Percentiles rank a stretch among this genome's conserved stretches.
These are phyloP conservation scores for Eulemur mongoz DNA, from an alignment of 2,797 vertebrate species.

Conservation along the genomic window DNA sequence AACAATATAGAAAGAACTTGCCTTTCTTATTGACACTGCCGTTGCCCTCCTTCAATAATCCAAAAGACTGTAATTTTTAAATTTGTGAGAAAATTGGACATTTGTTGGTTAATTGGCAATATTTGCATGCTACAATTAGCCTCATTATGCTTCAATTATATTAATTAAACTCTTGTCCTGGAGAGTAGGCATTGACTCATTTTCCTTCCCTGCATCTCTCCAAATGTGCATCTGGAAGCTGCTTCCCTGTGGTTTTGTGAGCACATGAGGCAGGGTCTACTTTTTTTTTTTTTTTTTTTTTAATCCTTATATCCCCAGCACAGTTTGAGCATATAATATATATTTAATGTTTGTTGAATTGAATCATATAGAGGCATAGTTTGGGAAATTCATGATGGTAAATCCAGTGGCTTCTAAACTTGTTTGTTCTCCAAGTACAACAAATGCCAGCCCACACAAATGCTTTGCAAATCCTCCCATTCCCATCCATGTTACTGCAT, in stretches of 20 bases:
- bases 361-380: background rate
- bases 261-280: background rate
- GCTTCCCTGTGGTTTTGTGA: constrained; percentile 29
- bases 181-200: constrained; percentile 67
- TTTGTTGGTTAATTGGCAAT: constrained; percentile 79
- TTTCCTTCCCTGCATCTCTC: constrained; percentile 58
- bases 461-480: background rate
- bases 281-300: background rate
- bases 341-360: background rate
- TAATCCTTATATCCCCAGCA: background rate
- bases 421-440: background rate
- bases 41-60: background rate
- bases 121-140: constrained; percentile 70
- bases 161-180: constrained; percentile 79
- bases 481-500: background rate
- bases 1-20: background rate
- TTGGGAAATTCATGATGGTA: background rate
- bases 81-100: constrained; percentile 57
- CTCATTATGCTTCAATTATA: constrained; percentile 76
- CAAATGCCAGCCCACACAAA: background rate
- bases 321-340: background rate
- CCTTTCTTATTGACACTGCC: background rate
- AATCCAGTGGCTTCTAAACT: background rate
- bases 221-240: constrained; percentile 57
- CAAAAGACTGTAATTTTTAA: constrained; percentile 55